These are phyloP conservation scores for Epinephelus lanceolatus DNA, from an alignment of 2,113 vertebrate genomes.

Conservation along the genomic window DNA sequence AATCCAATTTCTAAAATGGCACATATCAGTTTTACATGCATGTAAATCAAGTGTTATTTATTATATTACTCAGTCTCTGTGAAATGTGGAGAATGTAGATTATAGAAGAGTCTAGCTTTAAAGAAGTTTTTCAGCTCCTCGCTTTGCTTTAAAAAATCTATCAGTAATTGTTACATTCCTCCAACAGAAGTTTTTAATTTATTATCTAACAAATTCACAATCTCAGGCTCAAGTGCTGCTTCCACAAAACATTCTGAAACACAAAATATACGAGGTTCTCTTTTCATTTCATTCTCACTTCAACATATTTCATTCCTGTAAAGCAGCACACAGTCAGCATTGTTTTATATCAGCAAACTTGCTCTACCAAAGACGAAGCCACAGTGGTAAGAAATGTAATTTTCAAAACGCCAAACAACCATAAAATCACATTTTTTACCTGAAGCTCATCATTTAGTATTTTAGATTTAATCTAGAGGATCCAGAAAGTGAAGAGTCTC, in stretches of 20 bases:
- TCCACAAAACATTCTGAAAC: background rate
- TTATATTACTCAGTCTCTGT: background rate
- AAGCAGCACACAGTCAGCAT: background rate
- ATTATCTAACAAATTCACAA: background rate
- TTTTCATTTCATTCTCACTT: background rate
- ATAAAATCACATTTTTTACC: constrained; percentile 37
- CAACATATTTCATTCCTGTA: background rate
- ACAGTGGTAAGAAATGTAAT: background rate
- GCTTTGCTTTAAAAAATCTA: background rate
- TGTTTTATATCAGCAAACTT: background rate
- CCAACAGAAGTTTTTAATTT: background rate
- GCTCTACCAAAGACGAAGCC: background rate
- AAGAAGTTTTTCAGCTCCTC: background rate
- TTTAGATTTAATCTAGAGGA: constrained; percentile 29
- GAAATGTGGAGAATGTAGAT: background rate
- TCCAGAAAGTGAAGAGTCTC: constrained; percentile 34
- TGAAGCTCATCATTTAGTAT: constrained; percentile 34
- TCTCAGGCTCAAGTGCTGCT: background rate
- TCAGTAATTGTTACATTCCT: background rate
- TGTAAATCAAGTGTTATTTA: background rate
- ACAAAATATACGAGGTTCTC: background rate
- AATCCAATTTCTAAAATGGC: background rate
- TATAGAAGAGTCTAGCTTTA: background rate
- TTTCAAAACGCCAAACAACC: constrained; percentile 16
- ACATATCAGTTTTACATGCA: background rate